A percentile compares a stretch with the other conserved stretches of the same genome.
phyloP scores from a whole-genome alignment of 2,888 invertebrate species.

The Alentia gelatinosa region DNA sequence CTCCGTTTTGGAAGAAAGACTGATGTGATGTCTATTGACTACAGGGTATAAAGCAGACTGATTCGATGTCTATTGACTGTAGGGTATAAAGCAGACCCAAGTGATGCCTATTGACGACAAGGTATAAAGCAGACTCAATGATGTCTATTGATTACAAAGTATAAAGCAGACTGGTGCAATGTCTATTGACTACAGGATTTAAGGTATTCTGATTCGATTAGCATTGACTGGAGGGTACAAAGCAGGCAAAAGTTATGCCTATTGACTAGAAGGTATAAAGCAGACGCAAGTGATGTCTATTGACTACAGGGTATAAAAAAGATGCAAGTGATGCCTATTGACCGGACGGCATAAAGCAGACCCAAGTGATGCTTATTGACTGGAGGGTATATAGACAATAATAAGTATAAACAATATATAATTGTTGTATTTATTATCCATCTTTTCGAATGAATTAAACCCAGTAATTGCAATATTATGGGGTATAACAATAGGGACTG shows the following conservation, averaged over 20 bases:
- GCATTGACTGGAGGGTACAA: not conserved
- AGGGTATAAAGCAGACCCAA: not conserved
- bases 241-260: not conserved
- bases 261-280: not conserved
- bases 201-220: not conserved
- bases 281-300: not conserved
- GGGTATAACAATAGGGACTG: no score
- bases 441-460: no score
- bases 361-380: not conserved
- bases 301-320: not conserved
- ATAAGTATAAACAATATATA: no score
- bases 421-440: no score
- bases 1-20: not conserved
- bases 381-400: no score
- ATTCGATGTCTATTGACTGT: not conserved
- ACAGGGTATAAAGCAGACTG: not conserved
- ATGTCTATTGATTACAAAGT: no score
- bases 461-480: no score
- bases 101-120: not conserved
- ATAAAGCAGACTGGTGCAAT: not conserved
- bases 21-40: not conserved
- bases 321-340: not conserved
- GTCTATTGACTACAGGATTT: not conserved
- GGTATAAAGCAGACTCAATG: not conserved
- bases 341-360: not conserved